These are phyloP conservation scores for Enteromius anoplus DNA, from an alignment of 2,797 vertebrate species.

Conservation along the genomic window DNA sequence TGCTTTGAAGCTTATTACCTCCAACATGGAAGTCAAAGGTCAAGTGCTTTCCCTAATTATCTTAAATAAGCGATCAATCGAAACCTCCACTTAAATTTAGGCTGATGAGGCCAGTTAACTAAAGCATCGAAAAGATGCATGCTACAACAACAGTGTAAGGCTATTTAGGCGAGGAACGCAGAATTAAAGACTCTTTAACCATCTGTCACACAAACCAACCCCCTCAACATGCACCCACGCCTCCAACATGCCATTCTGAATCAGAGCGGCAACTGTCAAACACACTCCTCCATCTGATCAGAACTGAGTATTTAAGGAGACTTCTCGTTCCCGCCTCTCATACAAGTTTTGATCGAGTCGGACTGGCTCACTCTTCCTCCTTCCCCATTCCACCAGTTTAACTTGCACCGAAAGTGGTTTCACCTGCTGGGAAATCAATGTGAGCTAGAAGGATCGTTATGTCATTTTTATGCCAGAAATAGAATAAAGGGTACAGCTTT, in stretches of 20 bases:
- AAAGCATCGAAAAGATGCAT: background rate
- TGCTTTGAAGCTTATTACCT: conserved; percentile 19
- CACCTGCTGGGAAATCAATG: conserved; percentile 13
- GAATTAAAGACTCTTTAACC: background rate
- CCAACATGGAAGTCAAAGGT: background rate
- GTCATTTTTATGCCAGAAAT: background rate
- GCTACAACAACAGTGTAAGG: background rate
- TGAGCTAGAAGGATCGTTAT: background rate
- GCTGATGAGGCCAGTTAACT: background rate
- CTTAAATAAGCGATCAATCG: conserved; percentile 26
- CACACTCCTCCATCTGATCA: conserved; percentile 28
- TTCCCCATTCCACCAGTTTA: conserved; percentile 21
- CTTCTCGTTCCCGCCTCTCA: background rate
- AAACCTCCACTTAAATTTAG: background rate
- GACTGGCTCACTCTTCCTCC: conserved; percentile 1
- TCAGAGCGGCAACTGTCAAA: conserved; percentile 29
- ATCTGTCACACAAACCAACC: conserved; percentile 21
- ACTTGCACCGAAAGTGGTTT: background rate
- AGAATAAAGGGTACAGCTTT: background rate
- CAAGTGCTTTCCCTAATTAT: conserved; percentile 21
- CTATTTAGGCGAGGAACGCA: background rate
- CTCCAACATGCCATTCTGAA: conserved; percentile 47
- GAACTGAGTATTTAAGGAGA: conserved; percentile 1
- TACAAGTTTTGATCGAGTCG: background rate
- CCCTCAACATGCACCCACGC: conserved; percentile 19